A percentile compares a stretch with the other conserved stretches of the same genome.
These are phyloP conservation scores for Nannospalax galili DNA, from an alignment of 2,113 vertebrate species.

Conservation along the genomic window DNA sequence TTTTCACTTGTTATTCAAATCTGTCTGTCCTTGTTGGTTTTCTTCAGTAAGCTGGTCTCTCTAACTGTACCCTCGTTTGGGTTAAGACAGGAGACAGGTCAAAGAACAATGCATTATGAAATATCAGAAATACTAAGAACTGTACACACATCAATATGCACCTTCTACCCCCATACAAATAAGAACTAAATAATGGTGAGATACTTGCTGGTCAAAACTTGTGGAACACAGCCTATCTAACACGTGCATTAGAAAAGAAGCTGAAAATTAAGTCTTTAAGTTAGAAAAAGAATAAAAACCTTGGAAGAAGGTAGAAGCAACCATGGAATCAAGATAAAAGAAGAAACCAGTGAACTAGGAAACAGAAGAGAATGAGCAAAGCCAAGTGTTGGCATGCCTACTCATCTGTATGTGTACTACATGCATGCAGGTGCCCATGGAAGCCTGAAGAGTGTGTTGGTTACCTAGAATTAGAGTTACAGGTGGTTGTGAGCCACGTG, in stretches of 20 bases:
- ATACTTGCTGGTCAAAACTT: background rate
- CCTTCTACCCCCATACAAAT: background rate
- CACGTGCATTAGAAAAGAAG: background rate
- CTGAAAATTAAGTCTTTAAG: background rate
- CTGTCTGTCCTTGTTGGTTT: background rate
- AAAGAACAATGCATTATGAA: background rate
- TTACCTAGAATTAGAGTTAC: no score
- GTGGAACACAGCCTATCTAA: background rate
- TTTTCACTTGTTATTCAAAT: conserved; percentile 33
- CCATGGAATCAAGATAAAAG: background rate
- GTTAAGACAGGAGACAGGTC: background rate
- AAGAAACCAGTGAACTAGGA: background rate
- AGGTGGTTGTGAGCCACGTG: background rate
- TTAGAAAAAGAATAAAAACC: background rate
- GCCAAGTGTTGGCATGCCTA: background rate
- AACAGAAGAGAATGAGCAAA: background rate
- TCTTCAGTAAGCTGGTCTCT: background rate
- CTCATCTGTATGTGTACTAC: background rate
- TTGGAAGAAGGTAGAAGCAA: background rate
- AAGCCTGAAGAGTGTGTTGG: background rate
- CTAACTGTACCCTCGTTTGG: background rate
- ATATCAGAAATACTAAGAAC: background rate
- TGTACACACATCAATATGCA: no score
- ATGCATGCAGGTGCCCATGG: background rate
- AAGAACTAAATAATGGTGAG: background rate